phyloP scores from a whole-genome alignment of 92 coral and sea anemone species.

The Epizoanthus illoricatus region DNA sequence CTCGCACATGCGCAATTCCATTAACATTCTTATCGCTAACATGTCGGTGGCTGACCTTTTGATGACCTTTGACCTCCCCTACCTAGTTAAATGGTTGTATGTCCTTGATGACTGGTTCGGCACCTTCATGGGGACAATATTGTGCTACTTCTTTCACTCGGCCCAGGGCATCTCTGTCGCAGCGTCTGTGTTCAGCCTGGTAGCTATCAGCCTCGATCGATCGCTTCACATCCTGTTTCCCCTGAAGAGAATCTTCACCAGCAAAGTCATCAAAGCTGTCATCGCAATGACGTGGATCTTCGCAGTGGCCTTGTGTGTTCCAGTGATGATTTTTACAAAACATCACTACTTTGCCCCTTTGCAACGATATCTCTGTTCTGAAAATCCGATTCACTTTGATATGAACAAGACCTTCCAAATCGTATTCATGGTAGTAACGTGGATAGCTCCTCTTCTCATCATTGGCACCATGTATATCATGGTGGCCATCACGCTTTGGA shows the following conservation, averaged over 20 bases:
- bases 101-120: conserved; percentile 67
- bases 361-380: conserved; percentile 47
- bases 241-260: conserved; percentile 51
- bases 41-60: conserved; percentile 79
- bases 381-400: background rate
- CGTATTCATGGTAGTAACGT: conserved; percentile 51
- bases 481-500: conserved; percentile 64
- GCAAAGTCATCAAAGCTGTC: conserved; percentile 54
- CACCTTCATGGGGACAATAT: conserved; percentile 49
- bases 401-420: conserved; percentile 28
- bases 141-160: conserved; percentile 68
- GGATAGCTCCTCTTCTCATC: conserved; percentile 60
- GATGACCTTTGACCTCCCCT: conserved; percentile 65
- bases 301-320: conserved; percentile 54
- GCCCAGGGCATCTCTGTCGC: conserved; percentile 60
- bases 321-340: conserved; percentile 50
- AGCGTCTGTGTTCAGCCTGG: conserved; percentile 69
- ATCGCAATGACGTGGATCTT: conserved; percentile 60
- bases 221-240: conserved; percentile 72
- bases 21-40: conserved; percentile 77
- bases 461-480: conserved; percentile 60
- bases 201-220: conserved; percentile 73
- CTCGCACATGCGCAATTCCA: conserved; percentile 71
- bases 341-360: background rate
- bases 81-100: conserved; percentile 62